Evolutionary conservation across 92 coral and sea anemone species (phyloP), one percentile per base, ranked within the genome.

Genomic region (Palythoa grandis): DNA sequence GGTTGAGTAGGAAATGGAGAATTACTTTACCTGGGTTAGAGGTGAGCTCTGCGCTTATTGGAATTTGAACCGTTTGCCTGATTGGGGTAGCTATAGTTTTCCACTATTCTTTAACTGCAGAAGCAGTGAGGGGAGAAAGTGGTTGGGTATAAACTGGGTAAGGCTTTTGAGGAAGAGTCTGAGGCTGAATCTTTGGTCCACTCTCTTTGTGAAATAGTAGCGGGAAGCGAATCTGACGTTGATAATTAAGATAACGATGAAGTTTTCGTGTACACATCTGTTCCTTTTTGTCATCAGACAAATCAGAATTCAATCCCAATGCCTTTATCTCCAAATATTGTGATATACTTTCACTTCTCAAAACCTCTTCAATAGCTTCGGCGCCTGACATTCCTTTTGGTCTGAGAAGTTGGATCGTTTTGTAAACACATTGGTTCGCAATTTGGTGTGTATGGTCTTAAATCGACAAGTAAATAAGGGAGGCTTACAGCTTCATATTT

Each of bases 111-210:
- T 38, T 24, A 71, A 71, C 75, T 22, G 14, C 75, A 37, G 75
- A 52, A 29, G 75, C 48, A 71, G 23, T 37, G 9, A 70, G 2
- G 11, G 37, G 52, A 71, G 75, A 29, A 71, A 13, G 75, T 71
- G 85, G 71, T 23, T 82, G 37, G 52, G 76, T 58, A 60, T 52
- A 53, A 37, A 23, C 52, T 22, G 85, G 74, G n/a, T n/a, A n/a
- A 65, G 53, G 48, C 35, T 65, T 43, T 80, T 12, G 72, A 6
- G 75, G 75, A 70, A 29, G 75, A 37, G 75, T 29, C 75, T 12
- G 85, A 74, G 52, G 85, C 38, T 80, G 75, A 56, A 43, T 25
- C 85, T 58, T 75, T 74, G 68, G 68, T 61, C 68, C 68, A 17
- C 68, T 61, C 5, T 61, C 68, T 7, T 13, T 16, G 20, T 16